Conservation (phyloP, 2,113 vertebrate species). For the Bubo bubo region DNA sequence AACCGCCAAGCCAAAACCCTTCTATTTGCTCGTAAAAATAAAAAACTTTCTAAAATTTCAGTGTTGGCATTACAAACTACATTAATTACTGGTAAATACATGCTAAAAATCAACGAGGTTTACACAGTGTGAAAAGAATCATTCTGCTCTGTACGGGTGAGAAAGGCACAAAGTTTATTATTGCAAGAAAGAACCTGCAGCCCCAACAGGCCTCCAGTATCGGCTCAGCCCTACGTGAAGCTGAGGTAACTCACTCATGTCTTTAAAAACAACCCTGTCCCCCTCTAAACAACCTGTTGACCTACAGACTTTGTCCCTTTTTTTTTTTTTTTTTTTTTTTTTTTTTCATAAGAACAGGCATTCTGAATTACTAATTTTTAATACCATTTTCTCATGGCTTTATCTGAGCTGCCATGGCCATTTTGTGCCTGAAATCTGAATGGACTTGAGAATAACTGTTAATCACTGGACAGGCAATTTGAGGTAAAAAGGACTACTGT, state of each 20-base stretch:
- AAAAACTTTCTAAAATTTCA: too few relatives aligned
- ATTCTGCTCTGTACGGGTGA: accelerated
- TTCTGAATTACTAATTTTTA: not conserved
- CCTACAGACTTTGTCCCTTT: too few relatives aligned
- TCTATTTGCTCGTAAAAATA: too few relatives aligned
- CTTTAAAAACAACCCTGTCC: accelerated
- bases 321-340: too few relatives aligned
- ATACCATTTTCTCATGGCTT: not conserved
- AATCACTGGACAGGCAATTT: accelerated
- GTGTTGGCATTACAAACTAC: accelerated
- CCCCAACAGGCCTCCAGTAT: accelerated
- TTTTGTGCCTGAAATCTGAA: not conserved
- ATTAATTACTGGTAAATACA: accelerated
- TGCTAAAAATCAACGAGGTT: accelerated
- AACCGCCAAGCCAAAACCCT: too few relatives aligned
- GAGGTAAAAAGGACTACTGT: not conserved
- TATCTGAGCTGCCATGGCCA: accelerated
- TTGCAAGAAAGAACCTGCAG: accelerated
- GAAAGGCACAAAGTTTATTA: accelerated
- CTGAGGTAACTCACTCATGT: accelerated
- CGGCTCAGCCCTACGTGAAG: accelerated
- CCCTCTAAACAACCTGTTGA: accelerated
- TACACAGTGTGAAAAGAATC: accelerated
- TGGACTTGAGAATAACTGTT: accelerated
- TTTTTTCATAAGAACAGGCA: not conserved